A percentile compares a stretch with the other conserved stretches of the same genome.
These are phyloP conservation scores for Drosophila borborema DNA, from an alignment of 2,888 invertebrate genomes.

Conservation along the genomic window DNA sequence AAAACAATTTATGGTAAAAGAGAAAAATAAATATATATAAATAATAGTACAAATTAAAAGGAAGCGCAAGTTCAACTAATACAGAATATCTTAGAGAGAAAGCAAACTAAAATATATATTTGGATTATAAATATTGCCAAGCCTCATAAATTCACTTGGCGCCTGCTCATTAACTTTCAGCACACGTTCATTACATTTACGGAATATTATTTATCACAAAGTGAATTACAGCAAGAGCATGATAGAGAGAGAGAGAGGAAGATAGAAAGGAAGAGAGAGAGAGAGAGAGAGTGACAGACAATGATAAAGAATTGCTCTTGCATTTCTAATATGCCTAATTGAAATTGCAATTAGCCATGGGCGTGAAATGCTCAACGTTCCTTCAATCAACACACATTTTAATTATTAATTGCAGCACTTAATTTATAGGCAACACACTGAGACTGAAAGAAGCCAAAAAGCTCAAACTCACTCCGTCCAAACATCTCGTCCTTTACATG, in stretches of 20 bases:
- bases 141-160: constrained; percentile 8
- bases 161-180: constrained; percentile 11
- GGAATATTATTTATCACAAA: constrained; percentile 12
- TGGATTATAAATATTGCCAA: neutral
- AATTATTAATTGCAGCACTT: constrained; percentile 80
- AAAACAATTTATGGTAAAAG: neutral
- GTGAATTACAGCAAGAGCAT: neutral
- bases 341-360: constrained; percentile 72
- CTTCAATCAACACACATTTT: constrained; percentile 77
- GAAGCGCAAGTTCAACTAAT: neutral
- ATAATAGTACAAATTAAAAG: neutral
- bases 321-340: constrained; percentile 65
- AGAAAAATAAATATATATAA: neutral
- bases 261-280: neutral
- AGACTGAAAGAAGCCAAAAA: constrained; percentile 9
- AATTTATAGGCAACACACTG: constrained; percentile 68
- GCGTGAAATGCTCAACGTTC: constrained; percentile 29
- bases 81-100: neutral
- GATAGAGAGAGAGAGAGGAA: neutral
- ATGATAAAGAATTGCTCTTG: neutral
- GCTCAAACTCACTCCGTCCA: neutral
- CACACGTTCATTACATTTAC: constrained; percentile 24
- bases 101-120: neutral
- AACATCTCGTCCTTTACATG: constrained; percentile 12
- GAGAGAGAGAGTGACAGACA: neutral